Conservation (phyloP, 2,113 vertebrate genomes). For the Xiphophorus maculatus region DNA sequence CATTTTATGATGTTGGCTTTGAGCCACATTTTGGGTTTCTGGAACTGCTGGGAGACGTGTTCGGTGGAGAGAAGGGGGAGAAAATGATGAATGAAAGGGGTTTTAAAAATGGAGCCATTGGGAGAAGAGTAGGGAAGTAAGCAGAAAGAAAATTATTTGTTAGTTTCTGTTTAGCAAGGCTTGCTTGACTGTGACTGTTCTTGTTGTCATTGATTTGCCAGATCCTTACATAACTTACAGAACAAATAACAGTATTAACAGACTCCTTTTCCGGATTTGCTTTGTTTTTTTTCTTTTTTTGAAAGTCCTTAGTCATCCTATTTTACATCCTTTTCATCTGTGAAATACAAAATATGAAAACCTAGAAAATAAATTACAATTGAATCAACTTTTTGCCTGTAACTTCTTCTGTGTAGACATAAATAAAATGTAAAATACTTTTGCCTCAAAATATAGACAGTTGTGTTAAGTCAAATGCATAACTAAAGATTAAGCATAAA, state of each 20-base stretch:
- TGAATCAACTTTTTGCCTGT: background rate
- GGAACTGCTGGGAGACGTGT: constrained; percentile 47
- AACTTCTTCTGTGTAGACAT: background rate
- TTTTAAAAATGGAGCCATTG: constrained; percentile 57
- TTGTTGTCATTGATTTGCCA: constrained; percentile 44
- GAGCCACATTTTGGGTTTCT: constrained; percentile 49
- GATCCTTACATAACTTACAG: constrained; percentile 17
- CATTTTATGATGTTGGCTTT: constrained; percentile 43
- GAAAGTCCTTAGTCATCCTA: background rate
- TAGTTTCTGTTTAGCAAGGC: constrained; percentile 51
- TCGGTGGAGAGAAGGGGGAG: constrained; percentile 26
- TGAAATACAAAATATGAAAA: background rate
- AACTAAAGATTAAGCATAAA: background rate
- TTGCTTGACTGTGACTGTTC: constrained; percentile 44
- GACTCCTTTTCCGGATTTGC: background rate
- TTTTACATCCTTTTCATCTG: background rate
- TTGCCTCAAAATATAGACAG: background rate
- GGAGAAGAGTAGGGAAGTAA: constrained; percentile 24
- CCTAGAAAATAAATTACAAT: background rate
- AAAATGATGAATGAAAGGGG: constrained; percentile 60
- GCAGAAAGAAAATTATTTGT: constrained; percentile 48
- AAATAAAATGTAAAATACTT: background rate
- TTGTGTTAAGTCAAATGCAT: background rate
- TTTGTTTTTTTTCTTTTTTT: background rate
- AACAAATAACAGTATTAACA: constrained; percentile 6